phyloP scores from a whole-genome alignment of 2,797 vertebrate species.

The Poecile montanus region DNA sequence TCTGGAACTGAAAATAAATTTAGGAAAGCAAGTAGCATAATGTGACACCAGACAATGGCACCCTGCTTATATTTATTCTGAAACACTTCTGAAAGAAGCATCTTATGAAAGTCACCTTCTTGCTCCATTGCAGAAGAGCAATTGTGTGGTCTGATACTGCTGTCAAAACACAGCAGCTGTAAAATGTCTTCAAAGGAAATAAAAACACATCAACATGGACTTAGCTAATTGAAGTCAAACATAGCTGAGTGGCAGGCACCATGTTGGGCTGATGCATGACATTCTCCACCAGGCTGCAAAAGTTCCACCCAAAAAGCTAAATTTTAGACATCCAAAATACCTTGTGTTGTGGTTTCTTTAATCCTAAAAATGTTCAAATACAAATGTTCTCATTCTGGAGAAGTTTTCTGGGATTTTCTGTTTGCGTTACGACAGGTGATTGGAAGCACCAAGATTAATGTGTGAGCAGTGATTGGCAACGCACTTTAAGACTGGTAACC shows the following conservation, averaged over 20 bases:
- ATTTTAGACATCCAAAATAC: background rate
- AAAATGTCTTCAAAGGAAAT: background rate
- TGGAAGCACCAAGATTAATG: background rate
- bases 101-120: background rate
- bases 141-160: background rate
- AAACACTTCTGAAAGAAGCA: background rate
- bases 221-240: background rate
- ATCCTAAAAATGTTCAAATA: background rate
- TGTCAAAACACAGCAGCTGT: background rate
- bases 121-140: background rate
- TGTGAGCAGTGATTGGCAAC: background rate
- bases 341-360: background rate
- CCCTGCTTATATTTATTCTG: background rate
- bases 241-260: background rate
- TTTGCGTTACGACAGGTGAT: background rate
- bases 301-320: background rate
- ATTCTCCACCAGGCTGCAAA: background rate
- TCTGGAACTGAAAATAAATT: background rate
- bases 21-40: background rate
- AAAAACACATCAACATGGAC: background rate
- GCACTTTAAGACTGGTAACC: background rate
- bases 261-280: background rate
- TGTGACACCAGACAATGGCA: background rate
- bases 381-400: background rate
- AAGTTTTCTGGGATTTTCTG: background rate